Conservation (phyloP, 2,888 invertebrate species). For the Brachylomia viminalis region DNA sequence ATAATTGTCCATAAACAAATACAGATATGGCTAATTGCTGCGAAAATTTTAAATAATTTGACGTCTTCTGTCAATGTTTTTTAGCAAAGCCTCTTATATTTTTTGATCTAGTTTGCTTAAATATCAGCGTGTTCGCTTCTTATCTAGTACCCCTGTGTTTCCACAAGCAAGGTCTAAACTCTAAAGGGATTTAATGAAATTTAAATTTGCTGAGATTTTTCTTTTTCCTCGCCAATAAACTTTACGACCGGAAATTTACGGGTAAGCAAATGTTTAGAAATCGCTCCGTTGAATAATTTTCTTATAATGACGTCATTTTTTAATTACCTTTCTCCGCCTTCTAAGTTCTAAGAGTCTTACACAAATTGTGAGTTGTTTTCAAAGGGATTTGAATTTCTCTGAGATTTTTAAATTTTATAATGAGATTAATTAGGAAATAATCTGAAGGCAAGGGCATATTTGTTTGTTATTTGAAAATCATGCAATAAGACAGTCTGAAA, state of each 20-base stretch:
- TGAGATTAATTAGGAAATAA: not conserved
- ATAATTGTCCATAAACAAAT: not conserved
- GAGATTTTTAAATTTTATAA: not conserved
- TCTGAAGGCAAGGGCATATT: no score
- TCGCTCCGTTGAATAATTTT: conserved; percentile 58
- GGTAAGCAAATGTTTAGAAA: conserved; percentile 69
- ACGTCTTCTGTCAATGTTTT: not conserved
- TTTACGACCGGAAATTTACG: conserved; percentile 69
- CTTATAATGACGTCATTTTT: conserved; percentile 64
- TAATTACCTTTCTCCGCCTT: conserved; percentile 59
- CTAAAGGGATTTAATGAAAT: conserved; percentile 70
- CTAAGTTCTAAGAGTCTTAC: conserved; percentile 30
- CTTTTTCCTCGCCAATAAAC: conserved; percentile 66
- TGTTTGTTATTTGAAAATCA: not conserved
- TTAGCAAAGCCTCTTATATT: not conserved
- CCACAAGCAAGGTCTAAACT: conserved; percentile 48
- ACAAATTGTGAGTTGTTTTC: conserved; percentile 22
- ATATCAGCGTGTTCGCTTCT: conserved; percentile 1
- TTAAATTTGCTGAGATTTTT: conserved; percentile 70
- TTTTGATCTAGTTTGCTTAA: not conserved
- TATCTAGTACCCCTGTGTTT: conserved; percentile 50
- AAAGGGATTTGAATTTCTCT: conserved; percentile 20
- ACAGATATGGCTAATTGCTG: not conserved
- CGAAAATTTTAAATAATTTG: not conserved
- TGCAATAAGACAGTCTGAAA: not conserved